Evolutionary conservation across 1,140 invertebrate genomes (phyloP).

Genomic region (Drosophila lini): DNA sequence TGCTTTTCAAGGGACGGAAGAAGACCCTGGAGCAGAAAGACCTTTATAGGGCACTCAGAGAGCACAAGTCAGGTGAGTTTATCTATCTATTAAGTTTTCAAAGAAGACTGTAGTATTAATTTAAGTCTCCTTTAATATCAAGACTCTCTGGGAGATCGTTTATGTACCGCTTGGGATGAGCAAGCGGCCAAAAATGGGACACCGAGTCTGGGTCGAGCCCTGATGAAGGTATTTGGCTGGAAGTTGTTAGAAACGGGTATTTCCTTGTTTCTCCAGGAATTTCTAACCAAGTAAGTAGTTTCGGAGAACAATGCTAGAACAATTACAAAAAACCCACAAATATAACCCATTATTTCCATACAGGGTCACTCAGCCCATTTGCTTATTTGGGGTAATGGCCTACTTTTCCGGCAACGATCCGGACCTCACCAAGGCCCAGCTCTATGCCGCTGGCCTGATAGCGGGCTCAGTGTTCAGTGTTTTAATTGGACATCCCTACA

Average conservation of each 20-base stretch:
- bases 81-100: background rate
- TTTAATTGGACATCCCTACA: slow-evolving; percentile 87
- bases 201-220: slow-evolving; percentile 51
- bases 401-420: slow-evolving; percentile 63
- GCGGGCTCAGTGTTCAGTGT: slow-evolving; percentile 85
- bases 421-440: slow-evolving; percentile 84
- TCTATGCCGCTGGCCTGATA: slow-evolving; percentile 87
- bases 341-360: background rate
- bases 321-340: background rate
- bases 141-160: slow-evolving; percentile 70
- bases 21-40: slow-evolving; percentile 86
- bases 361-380: slow-evolving; percentile 69
- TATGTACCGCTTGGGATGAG: slow-evolving; percentile 68
- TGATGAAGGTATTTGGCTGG: slow-evolving; percentile 63
- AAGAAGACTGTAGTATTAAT: background rate
- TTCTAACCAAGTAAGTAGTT: slow-evolving; percentile 53
- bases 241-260: slow-evolving; percentile 39
- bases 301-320: accelerated
- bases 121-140: background rate
- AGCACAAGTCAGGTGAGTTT: slow-evolving; percentile 85
- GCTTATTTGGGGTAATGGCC: slow-evolving; percentile 61
- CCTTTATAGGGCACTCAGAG: slow-evolving; percentile 86
- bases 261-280: slow-evolving; percentile 41
- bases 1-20: slow-evolving; percentile 85
- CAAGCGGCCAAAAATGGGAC: slow-evolving; percentile 50